Percentiles rank a stretch among this genome's conserved stretches.
phyloP scores from a whole-genome alignment of 2,113 vertebrate species.

The Seriola aureovittata region DNA sequence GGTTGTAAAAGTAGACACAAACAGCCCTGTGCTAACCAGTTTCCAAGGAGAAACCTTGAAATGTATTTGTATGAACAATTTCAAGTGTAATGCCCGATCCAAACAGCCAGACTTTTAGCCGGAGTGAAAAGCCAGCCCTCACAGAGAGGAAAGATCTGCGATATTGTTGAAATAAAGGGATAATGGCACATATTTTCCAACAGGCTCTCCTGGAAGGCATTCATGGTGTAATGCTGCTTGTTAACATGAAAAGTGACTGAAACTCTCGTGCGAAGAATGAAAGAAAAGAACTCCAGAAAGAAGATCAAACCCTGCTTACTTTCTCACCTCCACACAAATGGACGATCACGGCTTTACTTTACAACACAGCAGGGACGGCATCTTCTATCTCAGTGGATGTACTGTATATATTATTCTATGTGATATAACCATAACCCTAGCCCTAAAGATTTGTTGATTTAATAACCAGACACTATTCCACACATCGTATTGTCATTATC shows the following conservation, averaged over 20 bases:
- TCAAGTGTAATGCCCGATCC: neutral
- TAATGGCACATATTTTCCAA: neutral
- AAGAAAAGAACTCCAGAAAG: neutral
- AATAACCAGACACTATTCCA: too few relatives aligned
- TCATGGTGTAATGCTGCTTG: neutral
- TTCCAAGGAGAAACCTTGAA: too few relatives aligned
- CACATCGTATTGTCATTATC: too few relatives aligned
- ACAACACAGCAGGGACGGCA: too few relatives aligned
- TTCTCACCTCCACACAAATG: neutral
- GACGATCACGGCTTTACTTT: neutral
- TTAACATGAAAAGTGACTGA: neutral
- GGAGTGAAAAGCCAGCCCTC: neutral
- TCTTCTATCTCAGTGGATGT: too few relatives aligned
- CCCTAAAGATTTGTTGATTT: too few relatives aligned
- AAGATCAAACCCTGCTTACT: neutral
- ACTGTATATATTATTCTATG: too few relatives aligned
- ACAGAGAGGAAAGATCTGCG: neutral
- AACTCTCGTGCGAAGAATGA: neutral
- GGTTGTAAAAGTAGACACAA: too few relatives aligned
- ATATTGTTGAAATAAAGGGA: neutral
- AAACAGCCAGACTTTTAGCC: neutral
- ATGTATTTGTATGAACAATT: too few relatives aligned
- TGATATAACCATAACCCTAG: too few relatives aligned
- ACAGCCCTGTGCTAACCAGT: too few relatives aligned
- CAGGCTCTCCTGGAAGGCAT: neutral